Evolutionary conservation across 1,140 invertebrate genomes (phyloP).

Genomic region (Bemisia tabaci): DNA sequence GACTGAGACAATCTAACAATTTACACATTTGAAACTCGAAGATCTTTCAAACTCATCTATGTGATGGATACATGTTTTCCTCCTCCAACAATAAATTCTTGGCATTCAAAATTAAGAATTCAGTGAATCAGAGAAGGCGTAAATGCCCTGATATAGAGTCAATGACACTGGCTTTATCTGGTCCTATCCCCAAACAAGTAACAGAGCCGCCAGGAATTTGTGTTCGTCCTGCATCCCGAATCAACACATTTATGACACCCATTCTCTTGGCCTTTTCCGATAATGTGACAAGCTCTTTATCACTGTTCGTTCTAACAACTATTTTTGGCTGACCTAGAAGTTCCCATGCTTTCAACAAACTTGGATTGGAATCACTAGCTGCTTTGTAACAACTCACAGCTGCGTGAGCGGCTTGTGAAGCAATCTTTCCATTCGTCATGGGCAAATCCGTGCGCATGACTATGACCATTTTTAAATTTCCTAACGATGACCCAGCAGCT

Average conservation of each 20-base stretch:
- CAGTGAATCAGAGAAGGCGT: conserved; percentile 50
- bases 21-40: no score
- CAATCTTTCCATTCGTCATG: conserved; percentile 91
- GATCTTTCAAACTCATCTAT: no score
- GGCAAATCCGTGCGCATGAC: conserved; percentile 78
- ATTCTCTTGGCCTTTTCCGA: conserved; percentile 46
- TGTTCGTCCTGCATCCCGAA: conserved; percentile 80
- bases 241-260: conserved; percentile 54
- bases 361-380: conserved; percentile 42
- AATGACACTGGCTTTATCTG: conserved; percentile 54
- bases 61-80: no score
- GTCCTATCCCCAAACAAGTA: conserved; percentile 85
- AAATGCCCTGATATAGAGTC: conserved; percentile 77
- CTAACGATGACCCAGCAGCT: neutral
- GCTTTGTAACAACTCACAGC: conserved; percentile 66
- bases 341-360: conserved; percentile 57
- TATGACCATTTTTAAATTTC: conserved; percentile 55
- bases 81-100: no score
- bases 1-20: no score
- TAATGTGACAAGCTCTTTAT: conserved; percentile 48
- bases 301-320: conserved; percentile 46
- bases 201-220: conserved; percentile 71
- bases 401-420: conserved; percentile 84
- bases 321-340: conserved; percentile 68
- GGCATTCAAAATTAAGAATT: neutral